Conservation (phyloP, 2,888 invertebrate species). For the Bhutanitis thaidina region DNA sequence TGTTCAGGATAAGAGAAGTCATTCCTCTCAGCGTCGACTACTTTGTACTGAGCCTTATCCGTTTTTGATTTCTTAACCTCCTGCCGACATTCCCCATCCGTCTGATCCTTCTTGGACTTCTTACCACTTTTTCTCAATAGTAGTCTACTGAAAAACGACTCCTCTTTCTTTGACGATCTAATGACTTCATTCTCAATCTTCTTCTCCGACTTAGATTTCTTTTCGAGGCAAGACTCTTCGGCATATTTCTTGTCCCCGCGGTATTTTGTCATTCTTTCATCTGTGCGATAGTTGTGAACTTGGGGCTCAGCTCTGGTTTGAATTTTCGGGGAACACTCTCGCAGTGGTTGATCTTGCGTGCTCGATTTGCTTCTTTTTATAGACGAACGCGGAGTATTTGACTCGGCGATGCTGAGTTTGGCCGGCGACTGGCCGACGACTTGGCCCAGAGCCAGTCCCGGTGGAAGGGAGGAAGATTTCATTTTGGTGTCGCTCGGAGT, state of each 20-base stretch:
- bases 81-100: constrained; percentile 60
- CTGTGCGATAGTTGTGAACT: constrained; percentile 47
- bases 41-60: constrained; percentile 62
- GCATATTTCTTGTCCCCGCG: constrained; percentile 60
- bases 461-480: constrained; percentile 83
- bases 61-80: constrained; percentile 64
- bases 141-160: constrained; percentile 83
- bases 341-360: constrained; percentile 64
- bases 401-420: constrained; percentile 74
- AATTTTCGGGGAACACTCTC: constrained; percentile 53
- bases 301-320: constrained; percentile 35
- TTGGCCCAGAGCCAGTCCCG: constrained; percentile 77
- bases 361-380: constrained; percentile 75
- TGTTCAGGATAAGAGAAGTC: constrained; percentile 31
- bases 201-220: constrained; percentile 72
- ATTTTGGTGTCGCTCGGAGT: constrained; percentile 75
- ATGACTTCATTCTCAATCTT: constrained; percentile 71
- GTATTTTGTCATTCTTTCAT: constrained; percentile 56
- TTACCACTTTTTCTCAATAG: constrained; percentile 85
- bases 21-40: constrained; percentile 53
- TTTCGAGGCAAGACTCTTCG: constrained; percentile 72
- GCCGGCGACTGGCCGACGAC: constrained; percentile 69
- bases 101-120: constrained; percentile 81
- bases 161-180: constrained; percentile 74
- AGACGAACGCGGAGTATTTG: constrained; percentile 64